Evolutionary conservation across 2,113 vertebrate genomes (phyloP).

Genomic region (Sturnus vulgaris): DNA sequence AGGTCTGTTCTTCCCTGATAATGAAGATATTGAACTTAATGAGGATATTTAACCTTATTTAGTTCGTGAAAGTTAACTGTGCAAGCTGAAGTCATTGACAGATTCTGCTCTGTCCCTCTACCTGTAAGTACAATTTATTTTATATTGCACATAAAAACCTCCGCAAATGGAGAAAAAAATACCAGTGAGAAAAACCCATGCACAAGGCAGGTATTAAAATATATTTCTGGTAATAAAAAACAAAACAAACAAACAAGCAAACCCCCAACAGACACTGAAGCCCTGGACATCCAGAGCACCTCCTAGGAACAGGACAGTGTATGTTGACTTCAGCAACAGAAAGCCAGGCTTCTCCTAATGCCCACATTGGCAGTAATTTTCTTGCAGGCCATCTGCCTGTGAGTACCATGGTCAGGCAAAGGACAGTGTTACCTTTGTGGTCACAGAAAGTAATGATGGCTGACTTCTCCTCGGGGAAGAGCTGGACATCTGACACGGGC

Average conservation of each 20-base stretch:
- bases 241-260: neutral
- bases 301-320: neutral
- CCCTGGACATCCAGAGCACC: neutral
- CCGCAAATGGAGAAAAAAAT: neutral
- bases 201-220: neutral
- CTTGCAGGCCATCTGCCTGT: neutral
- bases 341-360: neutral
- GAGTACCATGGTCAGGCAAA: neutral
- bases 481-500: slow-evolving; percentile 29
- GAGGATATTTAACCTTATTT: neutral
- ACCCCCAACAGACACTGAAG: neutral
- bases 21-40: neutral
- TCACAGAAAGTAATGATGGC: slow-evolving; percentile 81
- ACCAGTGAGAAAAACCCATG: neutral
- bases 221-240: neutral
- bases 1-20: neutral
- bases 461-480: slow-evolving; percentile 64
- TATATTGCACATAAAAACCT: neutral
- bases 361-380: neutral
- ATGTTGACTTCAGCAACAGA: rapidly evolving
- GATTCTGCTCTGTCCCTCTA: neutral
- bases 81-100: neutral
- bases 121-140: neutral
- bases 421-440: slow-evolving; percentile 72
- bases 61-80: neutral